phyloP scores from a whole-genome alignment of 1,140 invertebrate genomes.

The Zeugodacus cucurbitae region DNA sequence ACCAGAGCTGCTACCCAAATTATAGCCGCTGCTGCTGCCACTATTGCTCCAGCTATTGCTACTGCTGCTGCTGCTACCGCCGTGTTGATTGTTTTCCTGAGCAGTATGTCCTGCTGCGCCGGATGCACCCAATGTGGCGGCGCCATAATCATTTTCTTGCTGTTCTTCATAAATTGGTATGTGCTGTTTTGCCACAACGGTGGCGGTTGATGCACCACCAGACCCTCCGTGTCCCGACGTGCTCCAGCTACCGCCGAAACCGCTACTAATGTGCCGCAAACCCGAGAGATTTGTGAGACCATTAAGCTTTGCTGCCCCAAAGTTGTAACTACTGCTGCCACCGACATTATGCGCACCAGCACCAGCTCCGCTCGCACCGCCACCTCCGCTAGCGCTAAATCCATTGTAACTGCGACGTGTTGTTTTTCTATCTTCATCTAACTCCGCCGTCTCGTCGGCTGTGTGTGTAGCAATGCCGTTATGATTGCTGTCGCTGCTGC shows the following conservation, averaged over 20 bases:
- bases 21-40: not conserved
- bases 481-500: conserved; percentile 9
- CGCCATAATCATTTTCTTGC: conserved; percentile 56
- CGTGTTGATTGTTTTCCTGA: conserved; percentile 44
- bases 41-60: not conserved
- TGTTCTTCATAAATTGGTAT: conserved; percentile 64
- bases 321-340: conserved; percentile 15
- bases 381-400: not conserved
- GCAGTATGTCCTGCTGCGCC: conserved; percentile 19
- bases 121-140: conserved; percentile 9
- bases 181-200: conserved; percentile 55
- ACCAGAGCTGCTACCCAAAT: not conserved
- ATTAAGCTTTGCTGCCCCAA: conserved; percentile 52
- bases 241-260: conserved; percentile 48
- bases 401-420: conserved; percentile 32
- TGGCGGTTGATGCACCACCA: conserved; percentile 51
- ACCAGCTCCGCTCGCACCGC: conserved; percentile 32
- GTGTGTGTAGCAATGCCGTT: conserved; percentile 14
- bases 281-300: conserved; percentile 61
- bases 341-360: conserved; percentile 41
- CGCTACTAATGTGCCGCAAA: conserved; percentile 59
- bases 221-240: not conserved
- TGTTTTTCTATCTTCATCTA: conserved; percentile 1
- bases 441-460: not conserved
- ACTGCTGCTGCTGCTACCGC: conserved; percentile 41